These are phyloP conservation scores for Paragorgia papillata DNA, from an alignment of 92 coral and sea anemone genomes.

Conservation along the genomic window DNA sequence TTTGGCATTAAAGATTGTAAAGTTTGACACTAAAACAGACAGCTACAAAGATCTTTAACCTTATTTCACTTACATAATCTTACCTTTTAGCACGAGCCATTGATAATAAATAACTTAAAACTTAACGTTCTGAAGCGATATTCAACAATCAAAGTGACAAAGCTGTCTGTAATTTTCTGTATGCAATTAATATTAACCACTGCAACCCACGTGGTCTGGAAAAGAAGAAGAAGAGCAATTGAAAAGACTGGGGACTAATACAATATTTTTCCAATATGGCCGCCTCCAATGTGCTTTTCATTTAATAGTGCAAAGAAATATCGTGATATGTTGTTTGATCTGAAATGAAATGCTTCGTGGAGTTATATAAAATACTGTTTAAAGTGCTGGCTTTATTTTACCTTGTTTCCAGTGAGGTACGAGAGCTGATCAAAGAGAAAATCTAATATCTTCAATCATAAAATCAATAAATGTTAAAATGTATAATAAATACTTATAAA, in stretches of 20 bases:
- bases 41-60: neutral
- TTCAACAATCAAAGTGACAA: no score
- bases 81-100: slow-evolving; percentile 81
- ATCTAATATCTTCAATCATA: no score
- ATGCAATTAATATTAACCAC: slow-evolving; percentile 1
- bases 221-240: no score
- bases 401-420: slow-evolving; percentile 11
- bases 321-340: neutral
- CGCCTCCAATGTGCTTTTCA: no score
- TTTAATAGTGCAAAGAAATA: neutral
- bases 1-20: no score
- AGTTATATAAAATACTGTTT: neutral
- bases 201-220: neutral
- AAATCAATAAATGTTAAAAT: neutral
- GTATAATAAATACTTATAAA: no score
- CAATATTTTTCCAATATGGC: slow-evolving; percentile 22
- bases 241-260: slow-evolving; percentile 10
- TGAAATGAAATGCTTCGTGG: slow-evolving; percentile 12
- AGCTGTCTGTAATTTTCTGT: no score
- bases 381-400: neutral
- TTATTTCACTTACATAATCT: no score
- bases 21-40: no score
- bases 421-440: neutral
- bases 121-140: no score
- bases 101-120: neutral